phyloP scores from a whole-genome alignment of 2,888 invertebrate species.

The Aquatica leii region DNA sequence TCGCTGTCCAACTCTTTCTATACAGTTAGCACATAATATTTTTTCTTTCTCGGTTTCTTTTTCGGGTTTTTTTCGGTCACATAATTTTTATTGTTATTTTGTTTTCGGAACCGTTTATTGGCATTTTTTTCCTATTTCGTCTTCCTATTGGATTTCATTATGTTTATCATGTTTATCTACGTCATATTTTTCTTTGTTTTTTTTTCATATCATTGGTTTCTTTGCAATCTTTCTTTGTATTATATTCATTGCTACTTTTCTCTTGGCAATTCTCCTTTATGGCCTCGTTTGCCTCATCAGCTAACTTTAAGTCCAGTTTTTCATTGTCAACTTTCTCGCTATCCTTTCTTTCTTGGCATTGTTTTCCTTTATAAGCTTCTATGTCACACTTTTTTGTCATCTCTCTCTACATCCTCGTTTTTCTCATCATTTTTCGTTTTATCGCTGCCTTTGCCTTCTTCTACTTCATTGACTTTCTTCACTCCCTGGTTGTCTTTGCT shows the following conservation, averaged over 20 bases:
- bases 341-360: background rate
- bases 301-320: too few relatives aligned
- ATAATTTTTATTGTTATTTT: background rate
- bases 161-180: too few relatives aligned
- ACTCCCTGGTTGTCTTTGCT: background rate
- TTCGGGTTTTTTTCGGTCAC: background rate
- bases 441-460: background rate
- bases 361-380: background rate
- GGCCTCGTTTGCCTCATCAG: too few relatives aligned
- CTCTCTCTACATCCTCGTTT: too few relatives aligned
- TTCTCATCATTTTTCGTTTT: background rate
- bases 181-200: background rate
- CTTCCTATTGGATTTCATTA: background rate
- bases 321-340: background rate
- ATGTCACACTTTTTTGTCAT: too few relatives aligned
- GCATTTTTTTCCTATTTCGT: background rate
- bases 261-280: background rate
- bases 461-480: background rate
- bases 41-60: background rate
- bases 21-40: background rate
- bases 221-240: background rate
- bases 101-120: background rate
- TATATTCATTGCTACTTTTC: background rate
- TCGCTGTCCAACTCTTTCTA: too few relatives aligned
- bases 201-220: too few relatives aligned